A percentile compares a stretch with the other conserved stretches of the same genome.
phyloP scores from a whole-genome alignment of 1,140 invertebrate genomes.

The Maniola jurtina region DNA sequence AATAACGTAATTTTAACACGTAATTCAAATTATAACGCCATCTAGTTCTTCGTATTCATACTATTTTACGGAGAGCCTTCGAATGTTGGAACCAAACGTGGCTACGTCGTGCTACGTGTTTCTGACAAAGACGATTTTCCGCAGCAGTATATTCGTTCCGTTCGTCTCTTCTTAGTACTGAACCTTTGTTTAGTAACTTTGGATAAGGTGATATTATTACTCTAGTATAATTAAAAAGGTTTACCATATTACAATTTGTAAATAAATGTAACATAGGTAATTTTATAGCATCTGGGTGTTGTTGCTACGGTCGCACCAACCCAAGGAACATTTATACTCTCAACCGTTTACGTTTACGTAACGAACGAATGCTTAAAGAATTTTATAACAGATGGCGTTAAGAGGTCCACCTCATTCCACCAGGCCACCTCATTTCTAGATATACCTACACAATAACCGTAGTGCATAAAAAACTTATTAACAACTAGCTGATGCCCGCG shows the following conservation, averaged over 20 bases:
- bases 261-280: too few relatives aligned
- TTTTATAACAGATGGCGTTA: slow-evolving; percentile 20
- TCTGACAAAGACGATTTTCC: neutral
- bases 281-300: too few relatives aligned
- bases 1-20: neutral
- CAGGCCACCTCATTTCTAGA: neutral
- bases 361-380: neutral
- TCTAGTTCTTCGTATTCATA: neutral
- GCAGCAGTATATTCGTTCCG: neutral
- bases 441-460: too few relatives aligned
- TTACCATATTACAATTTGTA: too few relatives aligned
- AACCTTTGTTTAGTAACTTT: neutral
- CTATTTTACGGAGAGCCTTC: neutral
- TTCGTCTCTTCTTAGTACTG: neutral
- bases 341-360: slow-evolving; percentile 11
- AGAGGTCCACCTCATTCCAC: too few relatives aligned
- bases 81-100: neutral
- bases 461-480: too few relatives aligned
- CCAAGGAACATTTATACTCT: too few relatives aligned
- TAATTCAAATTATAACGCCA: neutral
- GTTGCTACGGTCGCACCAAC: too few relatives aligned
- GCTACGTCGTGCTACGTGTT: neutral
- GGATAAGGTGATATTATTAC: too few relatives aligned
- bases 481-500: too few relatives aligned
- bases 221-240: too few relatives aligned